Percentiles rank a stretch among this genome's conserved stretches.
Conservation (phyloP, 2,113 vertebrate species). For the Tychaedon coryphoeus region DNA sequence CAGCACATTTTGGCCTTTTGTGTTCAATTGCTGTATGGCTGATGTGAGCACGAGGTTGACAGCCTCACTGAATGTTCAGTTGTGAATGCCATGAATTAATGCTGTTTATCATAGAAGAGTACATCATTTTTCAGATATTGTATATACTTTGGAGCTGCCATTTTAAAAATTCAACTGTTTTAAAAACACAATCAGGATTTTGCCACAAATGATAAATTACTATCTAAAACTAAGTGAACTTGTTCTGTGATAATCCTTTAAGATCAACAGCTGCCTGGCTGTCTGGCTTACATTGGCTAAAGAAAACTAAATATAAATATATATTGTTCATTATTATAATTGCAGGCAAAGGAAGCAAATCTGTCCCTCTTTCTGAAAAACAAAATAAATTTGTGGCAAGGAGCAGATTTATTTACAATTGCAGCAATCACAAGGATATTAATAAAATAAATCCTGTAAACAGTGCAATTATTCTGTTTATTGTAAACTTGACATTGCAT, state of each 20-base stretch:
- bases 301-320: conserved; percentile 45
- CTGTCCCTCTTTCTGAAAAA: conserved; percentile 22
- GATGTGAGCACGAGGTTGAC: not conserved
- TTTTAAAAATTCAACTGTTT: conserved; percentile 8
- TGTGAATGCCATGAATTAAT: not conserved
- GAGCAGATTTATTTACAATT: conserved; percentile 48
- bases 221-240: conserved; percentile 11
- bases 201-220: conserved; percentile 33
- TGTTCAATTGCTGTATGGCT: not conserved
- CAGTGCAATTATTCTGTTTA: conserved; percentile 48
- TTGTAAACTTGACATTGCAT: conserved; percentile 43
- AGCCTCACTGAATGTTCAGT: not conserved
- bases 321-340: conserved; percentile 21
- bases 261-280: conserved; percentile 47
- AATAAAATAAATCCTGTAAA: conserved; percentile 48
- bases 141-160: not conserved
- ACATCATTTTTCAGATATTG: not conserved
- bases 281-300: conserved; percentile 49
- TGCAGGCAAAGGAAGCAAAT: conserved; percentile 19
- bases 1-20: not conserved
- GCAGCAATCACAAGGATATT: conserved; percentile 9
- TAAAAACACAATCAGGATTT: conserved; percentile 44
- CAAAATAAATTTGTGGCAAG: conserved; percentile 31
- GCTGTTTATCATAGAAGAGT: not conserved
- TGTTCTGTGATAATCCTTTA: conserved; percentile 57